Evolutionary conservation across 2,888 invertebrate species (phyloP).

Genomic region (Alloscopus bannaensis): DNA sequence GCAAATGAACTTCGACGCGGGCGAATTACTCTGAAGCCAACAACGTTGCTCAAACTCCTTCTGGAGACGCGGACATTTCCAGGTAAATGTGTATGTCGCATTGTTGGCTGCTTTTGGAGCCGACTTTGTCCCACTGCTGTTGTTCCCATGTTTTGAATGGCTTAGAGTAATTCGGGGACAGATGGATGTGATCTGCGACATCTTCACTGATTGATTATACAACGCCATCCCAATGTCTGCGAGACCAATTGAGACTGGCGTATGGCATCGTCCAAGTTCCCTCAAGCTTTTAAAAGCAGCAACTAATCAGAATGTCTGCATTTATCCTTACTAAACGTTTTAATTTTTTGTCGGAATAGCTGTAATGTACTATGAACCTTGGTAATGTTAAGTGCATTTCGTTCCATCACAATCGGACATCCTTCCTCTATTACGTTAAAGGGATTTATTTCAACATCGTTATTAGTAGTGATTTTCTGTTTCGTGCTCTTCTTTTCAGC

Average conservation of each 20-base stretch:
- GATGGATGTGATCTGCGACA: conserved; percentile 49
- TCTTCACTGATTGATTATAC: conserved; percentile 43
- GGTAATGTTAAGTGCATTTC: conserved; percentile 34
- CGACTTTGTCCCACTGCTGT: too few relatives aligned
- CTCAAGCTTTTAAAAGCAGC: conserved; percentile 20
- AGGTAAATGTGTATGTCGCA: conserved; percentile 23
- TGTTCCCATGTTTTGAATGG: too few relatives aligned
- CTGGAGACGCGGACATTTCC: conserved; percentile 42
- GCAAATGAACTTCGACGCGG: conserved; percentile 49
- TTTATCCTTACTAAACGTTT: not conserved
- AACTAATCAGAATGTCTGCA: not conserved
- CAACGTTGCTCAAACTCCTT: conserved; percentile 43
- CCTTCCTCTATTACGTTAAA: conserved; percentile 48
- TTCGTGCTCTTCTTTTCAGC: too few relatives aligned
- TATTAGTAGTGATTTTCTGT: not conserved
- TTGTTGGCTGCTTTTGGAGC: conserved; percentile 13
- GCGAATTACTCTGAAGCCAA: conserved; percentile 4
- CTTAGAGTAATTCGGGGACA: conserved; percentile 35
- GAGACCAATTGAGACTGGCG: conserved; percentile 56
- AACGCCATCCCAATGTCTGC: conserved; percentile 57
- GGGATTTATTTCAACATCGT: conserved; percentile 44
- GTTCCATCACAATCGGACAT: conserved; percentile 50
- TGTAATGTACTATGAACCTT: conserved; percentile 34
- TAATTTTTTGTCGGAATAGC: not conserved
- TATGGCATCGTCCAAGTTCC: conserved; percentile 48